phyloP scores from a whole-genome alignment of 2,113 vertebrate species.

The Phasianus colchicus region DNA sequence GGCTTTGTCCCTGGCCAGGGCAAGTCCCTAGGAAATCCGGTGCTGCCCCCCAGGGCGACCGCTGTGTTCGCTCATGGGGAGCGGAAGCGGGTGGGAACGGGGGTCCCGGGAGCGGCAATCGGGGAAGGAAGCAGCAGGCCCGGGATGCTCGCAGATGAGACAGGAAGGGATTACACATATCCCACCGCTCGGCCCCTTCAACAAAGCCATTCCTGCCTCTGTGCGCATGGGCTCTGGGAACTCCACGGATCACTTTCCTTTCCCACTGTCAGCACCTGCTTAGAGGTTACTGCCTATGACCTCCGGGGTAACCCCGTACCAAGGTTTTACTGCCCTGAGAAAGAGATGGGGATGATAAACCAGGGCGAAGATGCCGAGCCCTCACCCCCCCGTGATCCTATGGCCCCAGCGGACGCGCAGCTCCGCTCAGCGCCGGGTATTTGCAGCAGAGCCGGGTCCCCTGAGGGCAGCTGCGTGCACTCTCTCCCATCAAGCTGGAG shows the following conservation, averaged over 20 bases:
- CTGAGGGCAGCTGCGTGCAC: constrained; percentile 21
- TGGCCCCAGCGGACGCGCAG: fast-evolving
- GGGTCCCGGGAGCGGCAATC: background rate
- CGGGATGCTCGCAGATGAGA: background rate
- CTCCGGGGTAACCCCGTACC: background rate
- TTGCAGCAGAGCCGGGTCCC: background rate
- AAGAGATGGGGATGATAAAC: background rate
- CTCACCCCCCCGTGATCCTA: background rate
- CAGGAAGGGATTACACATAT: constrained; percentile 67
- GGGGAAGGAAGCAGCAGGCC: constrained; percentile 42
- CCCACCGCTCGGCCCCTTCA: background rate
- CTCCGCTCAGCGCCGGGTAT: background rate
- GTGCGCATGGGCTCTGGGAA: background rate
- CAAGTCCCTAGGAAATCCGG: background rate
- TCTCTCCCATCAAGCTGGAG: constrained; percentile 49
- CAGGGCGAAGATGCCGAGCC: fast-evolving
- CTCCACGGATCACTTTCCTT: constrained; percentile 14
- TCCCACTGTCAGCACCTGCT: constrained; percentile 71
- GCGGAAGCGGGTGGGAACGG: background rate
- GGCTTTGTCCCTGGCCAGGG: fast-evolving
- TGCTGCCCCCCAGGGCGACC: fast-evolving
- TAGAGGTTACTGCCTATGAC: constrained; percentile 40
- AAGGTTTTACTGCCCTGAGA: constrained; percentile 43
- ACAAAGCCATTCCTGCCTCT: constrained; percentile 36
- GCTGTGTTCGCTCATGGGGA: fast-evolving